Evolutionary conservation across 2,113 vertebrate genomes (phyloP).

Genomic region (Aspiorhynchus laticeps): DNA sequence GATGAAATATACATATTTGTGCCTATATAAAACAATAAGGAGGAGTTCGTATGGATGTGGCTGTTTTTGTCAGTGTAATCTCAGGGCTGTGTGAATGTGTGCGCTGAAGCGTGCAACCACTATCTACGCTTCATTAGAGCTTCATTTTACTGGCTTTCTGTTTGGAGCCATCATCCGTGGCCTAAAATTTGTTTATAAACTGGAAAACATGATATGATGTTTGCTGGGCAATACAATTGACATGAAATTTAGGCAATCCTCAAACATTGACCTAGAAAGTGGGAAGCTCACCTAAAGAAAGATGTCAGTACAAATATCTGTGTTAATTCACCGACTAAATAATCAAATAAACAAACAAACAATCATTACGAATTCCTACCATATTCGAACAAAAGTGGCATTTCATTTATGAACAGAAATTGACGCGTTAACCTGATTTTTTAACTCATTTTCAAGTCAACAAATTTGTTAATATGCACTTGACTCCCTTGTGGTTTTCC

Average conservation of each 20-base stretch:
- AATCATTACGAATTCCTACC: neutral
- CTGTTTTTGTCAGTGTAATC: constrained; percentile 23
- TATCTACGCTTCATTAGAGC: constrained; percentile 41
- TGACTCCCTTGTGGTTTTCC: neutral
- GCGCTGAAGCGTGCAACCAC: constrained; percentile 20
- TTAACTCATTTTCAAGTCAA: neutral
- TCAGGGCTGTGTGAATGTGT: constrained; percentile 8
- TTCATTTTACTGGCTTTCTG: constrained; percentile 18
- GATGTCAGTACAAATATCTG: neutral
- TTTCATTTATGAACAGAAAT: neutral
- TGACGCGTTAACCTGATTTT: neutral
- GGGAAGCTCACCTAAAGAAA: neutral
- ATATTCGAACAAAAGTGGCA: neutral
- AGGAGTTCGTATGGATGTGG: neutral
- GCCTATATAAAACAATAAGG: constrained; percentile 15
- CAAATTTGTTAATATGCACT: neutral
- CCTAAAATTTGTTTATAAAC: constrained; percentile 34
- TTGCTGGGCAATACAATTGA: constrained; percentile 14
- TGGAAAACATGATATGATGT: constrained; percentile 41
- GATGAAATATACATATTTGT: neutral
- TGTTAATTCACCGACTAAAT: neutral
- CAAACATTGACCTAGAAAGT: neutral
- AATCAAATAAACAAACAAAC: neutral
- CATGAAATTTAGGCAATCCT: constrained; percentile 5
- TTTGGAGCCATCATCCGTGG: constrained; percentile 14